phyloP scores from a whole-genome alignment of 1,140 invertebrate genomes.

The Pseudoatta argentina region DNA sequence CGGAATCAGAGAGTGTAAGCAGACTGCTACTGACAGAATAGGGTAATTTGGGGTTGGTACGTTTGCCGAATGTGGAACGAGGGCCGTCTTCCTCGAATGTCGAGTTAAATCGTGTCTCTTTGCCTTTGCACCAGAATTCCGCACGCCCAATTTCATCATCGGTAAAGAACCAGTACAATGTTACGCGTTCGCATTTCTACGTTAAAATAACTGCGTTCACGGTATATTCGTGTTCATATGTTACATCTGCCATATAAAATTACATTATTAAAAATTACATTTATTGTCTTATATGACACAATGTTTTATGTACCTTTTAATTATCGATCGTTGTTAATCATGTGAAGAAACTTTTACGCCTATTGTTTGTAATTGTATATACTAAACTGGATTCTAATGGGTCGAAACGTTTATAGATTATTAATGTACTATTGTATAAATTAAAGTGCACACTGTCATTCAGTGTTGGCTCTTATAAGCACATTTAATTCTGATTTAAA shows the following conservation, averaged over 20 bases:
- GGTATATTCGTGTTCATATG: not conserved
- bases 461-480: no score
- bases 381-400: no score
- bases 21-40: slow-evolving; percentile 69
- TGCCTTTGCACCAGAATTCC: slow-evolving; percentile 59
- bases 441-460: no score
- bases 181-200: slow-evolving; percentile 43
- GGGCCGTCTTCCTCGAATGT: slow-evolving; percentile 26
- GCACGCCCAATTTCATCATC: slow-evolving; percentile 75
- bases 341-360: no score
- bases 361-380: no score
- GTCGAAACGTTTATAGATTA: no score
- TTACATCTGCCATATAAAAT: not conserved
- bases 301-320: no score
- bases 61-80: slow-evolving; percentile 72
- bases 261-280: not conserved
- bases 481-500: no score
- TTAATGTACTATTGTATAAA: no score
- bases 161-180: slow-evolving; percentile 67
- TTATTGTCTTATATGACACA: no score
- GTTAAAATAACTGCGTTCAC: slow-evolving; percentile 10
- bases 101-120: slow-evolving; percentile 60
- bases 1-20: slow-evolving; percentile 72
- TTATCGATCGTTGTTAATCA: no score
- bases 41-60: slow-evolving; percentile 78